phyloP scores from a whole-genome alignment of 2,113 vertebrate genomes.

The Galemys pyrenaicus region DNA sequence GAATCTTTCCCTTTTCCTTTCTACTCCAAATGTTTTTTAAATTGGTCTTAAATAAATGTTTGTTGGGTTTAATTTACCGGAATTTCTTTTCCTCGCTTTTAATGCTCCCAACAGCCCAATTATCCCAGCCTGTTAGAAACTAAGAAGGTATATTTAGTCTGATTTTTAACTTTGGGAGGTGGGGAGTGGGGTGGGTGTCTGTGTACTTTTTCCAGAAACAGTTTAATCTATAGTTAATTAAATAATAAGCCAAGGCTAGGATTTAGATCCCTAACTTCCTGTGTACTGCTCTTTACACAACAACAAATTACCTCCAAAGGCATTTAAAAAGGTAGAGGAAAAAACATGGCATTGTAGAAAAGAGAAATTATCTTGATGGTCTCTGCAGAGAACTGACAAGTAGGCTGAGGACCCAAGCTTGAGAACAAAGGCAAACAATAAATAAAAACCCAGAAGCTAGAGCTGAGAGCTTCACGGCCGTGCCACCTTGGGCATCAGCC shows the following conservation, averaged over 20 bases:
- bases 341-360: neutral
- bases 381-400: neutral
- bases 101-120: slow-evolving; percentile 65
- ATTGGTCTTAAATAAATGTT: slow-evolving; percentile 73
- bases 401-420: neutral
- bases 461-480: neutral
- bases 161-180: slow-evolving; percentile 10
- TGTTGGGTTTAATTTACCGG: slow-evolving; percentile 70
- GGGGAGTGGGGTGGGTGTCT: neutral
- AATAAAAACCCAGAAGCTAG: too few species aligned
- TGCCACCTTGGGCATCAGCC: neutral
- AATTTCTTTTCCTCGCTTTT: slow-evolving; percentile 61
- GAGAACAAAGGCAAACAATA: neutral
- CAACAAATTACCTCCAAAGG: neutral
- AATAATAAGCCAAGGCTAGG: neutral
- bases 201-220: neutral
- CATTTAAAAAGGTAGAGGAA: neutral
- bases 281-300: neutral
- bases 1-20: neutral
- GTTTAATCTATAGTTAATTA: slow-evolving; percentile 42
- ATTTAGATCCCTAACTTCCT: neutral
- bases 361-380: neutral
- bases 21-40: slow-evolving; percentile 66
- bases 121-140: slow-evolving; percentile 52
- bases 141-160: slow-evolving; percentile 37